Conservation (phyloP, 2,888 invertebrate species). For the Tetragonisca angustula region DNA sequence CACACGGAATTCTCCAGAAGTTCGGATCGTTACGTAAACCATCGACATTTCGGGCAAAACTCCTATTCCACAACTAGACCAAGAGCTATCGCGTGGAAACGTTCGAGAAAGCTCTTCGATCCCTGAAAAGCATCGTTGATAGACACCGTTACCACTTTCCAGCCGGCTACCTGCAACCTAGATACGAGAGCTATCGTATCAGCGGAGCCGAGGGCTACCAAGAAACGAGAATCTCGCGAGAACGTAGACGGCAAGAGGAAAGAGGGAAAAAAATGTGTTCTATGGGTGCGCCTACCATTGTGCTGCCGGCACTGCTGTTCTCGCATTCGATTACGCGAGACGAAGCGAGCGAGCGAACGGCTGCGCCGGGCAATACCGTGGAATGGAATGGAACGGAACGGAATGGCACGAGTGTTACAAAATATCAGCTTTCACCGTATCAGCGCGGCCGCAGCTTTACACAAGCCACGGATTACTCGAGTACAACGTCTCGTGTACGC, state of each 20-base stretch:
- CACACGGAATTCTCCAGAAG: too few relatives aligned
- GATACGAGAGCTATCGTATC: not conserved
- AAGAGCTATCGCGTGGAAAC: too few relatives aligned
- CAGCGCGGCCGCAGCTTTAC: slow-evolving; percentile 70
- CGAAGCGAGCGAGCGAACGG: slow-evolving; percentile 63
- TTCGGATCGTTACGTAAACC: too few relatives aligned
- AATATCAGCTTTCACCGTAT: slow-evolving; percentile 84
- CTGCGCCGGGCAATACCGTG: slow-evolving; percentile 75
- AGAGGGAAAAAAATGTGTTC: slow-evolving; percentile 71
- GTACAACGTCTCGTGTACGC: slow-evolving; percentile 11
- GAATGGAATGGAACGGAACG: slow-evolving; percentile 80
- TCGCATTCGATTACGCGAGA: slow-evolving; percentile 73
- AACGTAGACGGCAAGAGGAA: slow-evolving; percentile 50
- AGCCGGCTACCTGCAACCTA: not conserved
- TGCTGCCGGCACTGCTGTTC: slow-evolving; percentile 68
- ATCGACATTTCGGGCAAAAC: too few relatives aligned
- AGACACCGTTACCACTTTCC: not conserved
- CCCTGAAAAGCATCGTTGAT: too few relatives aligned
- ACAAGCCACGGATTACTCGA: slow-evolving; percentile 14
- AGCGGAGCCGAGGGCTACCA: slow-evolving; percentile 20
- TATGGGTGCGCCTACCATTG: slow-evolving; percentile 79
- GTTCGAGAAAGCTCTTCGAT: too few relatives aligned
- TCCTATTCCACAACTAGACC: too few relatives aligned
- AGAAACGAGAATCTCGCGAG: slow-evolving; percentile 63
- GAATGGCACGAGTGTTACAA: slow-evolving; percentile 83